phyloP scores from a whole-genome alignment of 2,113 vertebrate species.

The Amphiprion percula region DNA sequence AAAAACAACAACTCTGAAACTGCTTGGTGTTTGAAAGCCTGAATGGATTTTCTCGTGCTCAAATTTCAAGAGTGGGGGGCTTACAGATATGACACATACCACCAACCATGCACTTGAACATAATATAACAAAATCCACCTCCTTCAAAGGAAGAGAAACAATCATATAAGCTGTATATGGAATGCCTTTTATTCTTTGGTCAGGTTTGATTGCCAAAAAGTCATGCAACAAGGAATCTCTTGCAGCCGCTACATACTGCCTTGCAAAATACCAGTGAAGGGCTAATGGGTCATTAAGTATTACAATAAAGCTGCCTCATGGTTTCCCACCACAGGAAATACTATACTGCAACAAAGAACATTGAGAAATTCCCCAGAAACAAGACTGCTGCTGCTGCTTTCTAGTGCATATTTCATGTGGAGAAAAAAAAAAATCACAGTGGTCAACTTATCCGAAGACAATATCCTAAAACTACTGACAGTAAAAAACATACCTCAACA shows the following conservation, averaged over 20 bases:
- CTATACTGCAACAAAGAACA: slow-evolving; percentile 39
- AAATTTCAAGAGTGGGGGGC: too few species aligned
- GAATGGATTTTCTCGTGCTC: too few species aligned
- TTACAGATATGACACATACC: background rate
- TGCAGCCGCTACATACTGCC: slow-evolving; percentile 54
- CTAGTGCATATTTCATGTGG: slow-evolving; percentile 23
- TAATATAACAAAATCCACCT: slow-evolving; percentile 3
- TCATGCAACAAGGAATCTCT: slow-evolving; percentile 75
- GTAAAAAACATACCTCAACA: slow-evolving; percentile 54
- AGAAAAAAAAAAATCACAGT: slow-evolving; percentile 55
- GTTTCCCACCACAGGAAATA: slow-evolving; percentile 50
- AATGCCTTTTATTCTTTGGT: slow-evolving; percentile 80
- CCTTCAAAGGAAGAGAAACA: slow-evolving; percentile 49
- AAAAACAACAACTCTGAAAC: too few species aligned
- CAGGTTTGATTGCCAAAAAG: slow-evolving; percentile 69
- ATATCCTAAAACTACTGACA: slow-evolving; percentile 34
- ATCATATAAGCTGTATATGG: slow-evolving; percentile 45
- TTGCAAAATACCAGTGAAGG: slow-evolving; percentile 51
- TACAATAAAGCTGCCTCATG: slow-evolving; percentile 74
- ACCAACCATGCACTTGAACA: background rate
- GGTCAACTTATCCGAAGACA: slow-evolving; percentile 47
- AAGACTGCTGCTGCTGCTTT: slow-evolving; percentile 21
- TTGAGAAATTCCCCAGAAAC: slow-evolving; percentile 20
- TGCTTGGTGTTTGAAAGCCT: too few species aligned
- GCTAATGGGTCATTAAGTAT: slow-evolving; percentile 45